Evolutionary conservation across 2,797 vertebrate species (phyloP).

Genomic region (Antennarius maculatus): DNA sequence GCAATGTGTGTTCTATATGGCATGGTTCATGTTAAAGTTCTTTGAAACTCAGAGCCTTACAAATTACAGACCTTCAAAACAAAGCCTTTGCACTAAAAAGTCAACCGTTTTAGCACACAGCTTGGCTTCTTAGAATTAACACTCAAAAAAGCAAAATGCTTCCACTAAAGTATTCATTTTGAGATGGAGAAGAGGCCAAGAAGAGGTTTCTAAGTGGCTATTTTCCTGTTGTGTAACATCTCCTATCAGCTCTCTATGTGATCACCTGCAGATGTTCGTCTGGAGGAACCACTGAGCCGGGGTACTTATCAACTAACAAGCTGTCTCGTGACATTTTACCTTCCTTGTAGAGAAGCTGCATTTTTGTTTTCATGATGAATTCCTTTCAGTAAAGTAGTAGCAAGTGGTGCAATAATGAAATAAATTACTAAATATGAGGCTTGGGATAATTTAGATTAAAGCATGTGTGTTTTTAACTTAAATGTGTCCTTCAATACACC

Average conservation of each 20-base stretch:
- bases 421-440: neutral
- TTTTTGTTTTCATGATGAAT: neutral
- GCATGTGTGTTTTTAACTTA: too few species aligned
- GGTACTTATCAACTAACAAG: neutral
- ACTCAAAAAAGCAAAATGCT: neutral
- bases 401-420: neutral
- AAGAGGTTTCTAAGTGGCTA: constrained; percentile 11
- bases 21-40: neutral
- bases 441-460: neutral
- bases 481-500: too few species aligned
- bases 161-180: constrained; percentile 14
- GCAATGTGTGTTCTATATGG: neutral
- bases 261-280: constrained; percentile 22
- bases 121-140: neutral
- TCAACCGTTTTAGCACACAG: neutral
- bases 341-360: neutral
- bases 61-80: constrained; percentile 49
- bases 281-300: neutral
- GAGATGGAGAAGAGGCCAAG: neutral
- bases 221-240: constrained; percentile 26
- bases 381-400: neutral
- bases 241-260: constrained; percentile 25
- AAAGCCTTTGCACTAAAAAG: neutral
- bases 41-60: constrained; percentile 16
- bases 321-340: neutral